Base-by-base conservation (phyloP, 1,140 invertebrate species). In the Orius laevigatus region DNA sequence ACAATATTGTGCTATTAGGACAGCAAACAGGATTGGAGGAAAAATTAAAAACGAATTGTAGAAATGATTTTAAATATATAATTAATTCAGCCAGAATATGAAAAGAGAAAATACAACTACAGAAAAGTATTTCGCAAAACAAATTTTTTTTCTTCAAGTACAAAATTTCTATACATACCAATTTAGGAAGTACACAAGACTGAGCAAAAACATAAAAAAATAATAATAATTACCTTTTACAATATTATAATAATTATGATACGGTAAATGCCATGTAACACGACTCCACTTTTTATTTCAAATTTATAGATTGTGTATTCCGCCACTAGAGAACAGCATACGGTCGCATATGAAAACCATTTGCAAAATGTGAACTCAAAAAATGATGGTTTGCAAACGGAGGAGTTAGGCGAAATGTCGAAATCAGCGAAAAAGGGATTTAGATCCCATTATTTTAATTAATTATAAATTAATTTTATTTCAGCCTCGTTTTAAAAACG, bases 201-300 rank as follows among this genome's bases (percentile, higher is more conserved):
- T 50, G 48, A 50, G 48, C 48, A 50, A 50, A 45, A 50, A 42
- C 35, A 48, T 36, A 48, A 38, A 36, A 50, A 44, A 34, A 49
- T 49, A 40, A 43, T 49, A 49, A 35, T 44, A 48, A 45, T 45
- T 31, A 25, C 12, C 11, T 31, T 12, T 31, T 45, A 45, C 25
- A 31, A 45, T 5, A 45, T 19, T 31, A 50, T 50, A 48, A 48
- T 48, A 44, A 49, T 46, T 33, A 48, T 48, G 44, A 18, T 42
- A 40, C 38, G 48, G 48, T 50, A 50, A 50, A 50, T 50, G 48
- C 48, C 20, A 50, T 34, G 48, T 39, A 50, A 50, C 48, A 49
- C 48, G 41, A 43, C 48, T 50, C 41, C 48, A 34, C n/a, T 44
- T 14, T 41, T 34, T 47, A n/a, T 32, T 32, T 42, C 33, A 15